Evolutionary conservation across 53 echinoderm and acorn worm species (phyloP), one percentile per base, ranked within the genome.

Genomic region (Holothuria scabra): DNA sequence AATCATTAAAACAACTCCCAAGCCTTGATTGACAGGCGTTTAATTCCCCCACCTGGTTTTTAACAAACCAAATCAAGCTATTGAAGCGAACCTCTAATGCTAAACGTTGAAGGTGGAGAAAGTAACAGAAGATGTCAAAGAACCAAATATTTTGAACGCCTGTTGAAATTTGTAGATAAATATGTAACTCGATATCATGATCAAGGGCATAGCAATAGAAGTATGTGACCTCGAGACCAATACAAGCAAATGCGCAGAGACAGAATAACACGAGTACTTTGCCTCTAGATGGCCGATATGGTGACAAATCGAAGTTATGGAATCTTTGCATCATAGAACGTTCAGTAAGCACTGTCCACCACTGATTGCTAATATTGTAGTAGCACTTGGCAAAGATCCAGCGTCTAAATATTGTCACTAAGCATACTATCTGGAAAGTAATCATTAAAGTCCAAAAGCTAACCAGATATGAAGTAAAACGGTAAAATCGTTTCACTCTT

Each of bases 71-170:
- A 49, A 76, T 23, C 4, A 76, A 26, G 25, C 55, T 29, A 29
- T 76, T 56, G 46, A 76, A 76, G 21, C 26, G 49, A 14, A n/a
- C n/a, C 22, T 48, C 37, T 28, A 76, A 56, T 1, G 76, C 56
- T 18, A 76, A 34, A 10, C 76, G 56, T 56, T 52, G 55, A 29
- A 76, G 14, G 56, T 41, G 25, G 19, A 76, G 41, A 16, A 76
- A 52, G 55, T 76, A 76, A 28, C 76, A 76, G 55, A 76, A 76
- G 12, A 76, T 19, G 12, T 26, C 11, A 56, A 52, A 76, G 28
- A 76, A 76, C 52, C 76, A 76, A 48, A 76, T 76, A 10, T 56
- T 56, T 5, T 29, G 49, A 23, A 76, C 3, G 24, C 19, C 25
- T 18, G 52, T 55, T 29, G 29, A 22, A 55, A 76, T 25, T 56